Percentiles rank a stretch among this genome's conserved stretches.
Evolutionary conservation across 2,113 vertebrate genomes (phyloP).

Genomic region (Microcebus murinus): DNA sequence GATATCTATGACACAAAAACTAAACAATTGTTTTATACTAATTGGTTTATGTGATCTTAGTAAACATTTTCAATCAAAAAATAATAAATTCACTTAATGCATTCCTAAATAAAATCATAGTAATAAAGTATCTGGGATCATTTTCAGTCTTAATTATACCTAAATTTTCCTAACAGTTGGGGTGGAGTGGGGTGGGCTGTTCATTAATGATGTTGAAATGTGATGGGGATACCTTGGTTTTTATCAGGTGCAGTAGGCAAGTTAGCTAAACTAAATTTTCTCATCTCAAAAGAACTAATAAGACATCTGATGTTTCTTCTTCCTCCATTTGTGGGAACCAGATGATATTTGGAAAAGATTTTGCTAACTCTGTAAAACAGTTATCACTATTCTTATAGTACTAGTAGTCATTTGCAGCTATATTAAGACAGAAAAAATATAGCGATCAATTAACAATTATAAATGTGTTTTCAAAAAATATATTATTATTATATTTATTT

Average conservation of each 20-base stretch:
- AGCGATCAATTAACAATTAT: background rate
- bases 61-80: background rate
- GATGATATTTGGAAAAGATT: background rate
- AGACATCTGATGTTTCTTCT: background rate
- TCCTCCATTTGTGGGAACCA: background rate
- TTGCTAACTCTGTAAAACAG: background rate
- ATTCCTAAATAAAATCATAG: background rate
- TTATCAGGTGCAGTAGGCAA: background rate
- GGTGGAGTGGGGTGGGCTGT: rapidly evolving
- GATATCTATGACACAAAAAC: background rate
- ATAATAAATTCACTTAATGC: background rate
- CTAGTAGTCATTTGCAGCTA: background rate
- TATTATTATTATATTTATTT: background rate
- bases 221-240: background rate
- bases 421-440: background rate
- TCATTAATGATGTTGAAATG: background rate
- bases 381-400: background rate
- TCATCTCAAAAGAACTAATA: background rate
- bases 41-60: background rate
- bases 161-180: background rate
- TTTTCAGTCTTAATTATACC: background rate
- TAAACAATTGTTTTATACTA: background rate
- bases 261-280: background rate
- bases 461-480: background rate
- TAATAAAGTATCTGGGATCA: background rate